Evolutionary conservation across 2,888 invertebrate genomes (phyloP).

Genomic region (Atherix ibis): DNA sequence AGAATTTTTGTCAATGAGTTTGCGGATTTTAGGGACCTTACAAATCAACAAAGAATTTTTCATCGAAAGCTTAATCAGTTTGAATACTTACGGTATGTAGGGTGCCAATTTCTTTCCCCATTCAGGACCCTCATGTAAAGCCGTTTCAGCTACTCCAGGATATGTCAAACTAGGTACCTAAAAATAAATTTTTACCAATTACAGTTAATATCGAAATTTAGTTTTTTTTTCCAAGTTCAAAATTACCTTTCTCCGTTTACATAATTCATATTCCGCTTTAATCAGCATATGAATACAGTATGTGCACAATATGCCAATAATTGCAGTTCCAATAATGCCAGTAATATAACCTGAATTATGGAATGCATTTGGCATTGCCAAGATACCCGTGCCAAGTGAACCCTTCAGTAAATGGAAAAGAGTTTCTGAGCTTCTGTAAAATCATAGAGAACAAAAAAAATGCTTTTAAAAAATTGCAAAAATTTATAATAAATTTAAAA

Average conservation of each 20-base stretch:
- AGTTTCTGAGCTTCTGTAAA: conserved; percentile 63
- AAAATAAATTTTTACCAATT: not conserved
- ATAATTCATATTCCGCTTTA: conserved; percentile 41
- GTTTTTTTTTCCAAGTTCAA: not conserved
- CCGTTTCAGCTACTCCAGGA: conserved; percentile 63
- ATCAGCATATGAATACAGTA: conserved; percentile 85
- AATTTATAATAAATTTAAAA: not conserved
- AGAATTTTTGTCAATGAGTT: not conserved
- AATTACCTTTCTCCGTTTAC: conserved; percentile 35
- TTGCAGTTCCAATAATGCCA: conserved; percentile 61
- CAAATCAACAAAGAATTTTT: no score
- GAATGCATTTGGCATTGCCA: conserved; percentile 69
- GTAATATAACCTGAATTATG: conserved; percentile 45
- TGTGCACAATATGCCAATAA: conserved; percentile 78
- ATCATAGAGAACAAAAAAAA: conserved; percentile 1
- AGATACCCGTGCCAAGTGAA: conserved; percentile 82
- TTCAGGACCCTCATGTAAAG: conserved; percentile 59
- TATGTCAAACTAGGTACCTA: conserved; percentile 54
- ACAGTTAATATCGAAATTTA: not conserved
- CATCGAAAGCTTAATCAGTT: no score
- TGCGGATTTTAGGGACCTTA: not conserved
- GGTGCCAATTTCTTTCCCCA: conserved; percentile 46
- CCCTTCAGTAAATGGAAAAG: conserved; percentile 84
- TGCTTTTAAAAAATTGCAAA: not conserved
- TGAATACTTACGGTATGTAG: conserved; percentile 45